Conservation (phyloP, 2,888 invertebrate genomes). For the Dinocampus coccinellae region DNA sequence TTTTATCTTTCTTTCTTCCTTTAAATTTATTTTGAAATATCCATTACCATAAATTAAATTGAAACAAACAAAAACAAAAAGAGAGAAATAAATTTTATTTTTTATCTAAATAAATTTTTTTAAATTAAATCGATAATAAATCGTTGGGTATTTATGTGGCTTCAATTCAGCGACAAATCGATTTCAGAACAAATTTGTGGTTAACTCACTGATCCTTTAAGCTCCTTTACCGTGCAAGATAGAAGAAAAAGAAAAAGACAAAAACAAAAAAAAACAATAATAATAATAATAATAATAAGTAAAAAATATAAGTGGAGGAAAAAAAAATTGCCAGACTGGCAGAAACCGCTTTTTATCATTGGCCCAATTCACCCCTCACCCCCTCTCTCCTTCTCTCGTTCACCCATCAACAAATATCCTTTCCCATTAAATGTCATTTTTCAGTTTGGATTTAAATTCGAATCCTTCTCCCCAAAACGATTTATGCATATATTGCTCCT, state of each 20-base stretch:
- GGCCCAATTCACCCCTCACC: too few relatives aligned
- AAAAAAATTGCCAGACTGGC: conserved; percentile 32
- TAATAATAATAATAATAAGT: too few relatives aligned
- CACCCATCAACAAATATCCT: conserved; percentile 22
- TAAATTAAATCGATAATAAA: conserved; percentile 1
- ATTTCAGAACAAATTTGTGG: conserved; percentile 24
- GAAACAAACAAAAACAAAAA: not conserved
- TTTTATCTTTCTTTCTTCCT: too few relatives aligned
- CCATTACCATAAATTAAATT: too few relatives aligned
- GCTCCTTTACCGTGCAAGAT: conserved; percentile 18
- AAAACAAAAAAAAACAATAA: too few relatives aligned
- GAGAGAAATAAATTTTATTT: not conserved
- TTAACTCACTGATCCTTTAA: conserved; percentile 20
- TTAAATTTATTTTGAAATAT: conserved; percentile 2
- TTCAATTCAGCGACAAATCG: conserved; percentile 21
- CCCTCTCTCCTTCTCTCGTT: too few relatives aligned
- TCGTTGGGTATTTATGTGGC: not conserved
- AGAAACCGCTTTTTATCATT: conserved; percentile 37
- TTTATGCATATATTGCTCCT: conserved; percentile 6
- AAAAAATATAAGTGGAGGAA: not conserved
- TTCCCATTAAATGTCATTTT: conserved; percentile 2
- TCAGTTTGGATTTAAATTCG: conserved; percentile 18
- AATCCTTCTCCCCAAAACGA: conserved; percentile 25
- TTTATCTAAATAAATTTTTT: conserved; percentile 1
- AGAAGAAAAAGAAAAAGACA: too few relatives aligned